These are phyloP conservation scores for Thermophis baileyi DNA, from an alignment of 2,113 vertebrate genomes.

Conservation along the genomic window DNA sequence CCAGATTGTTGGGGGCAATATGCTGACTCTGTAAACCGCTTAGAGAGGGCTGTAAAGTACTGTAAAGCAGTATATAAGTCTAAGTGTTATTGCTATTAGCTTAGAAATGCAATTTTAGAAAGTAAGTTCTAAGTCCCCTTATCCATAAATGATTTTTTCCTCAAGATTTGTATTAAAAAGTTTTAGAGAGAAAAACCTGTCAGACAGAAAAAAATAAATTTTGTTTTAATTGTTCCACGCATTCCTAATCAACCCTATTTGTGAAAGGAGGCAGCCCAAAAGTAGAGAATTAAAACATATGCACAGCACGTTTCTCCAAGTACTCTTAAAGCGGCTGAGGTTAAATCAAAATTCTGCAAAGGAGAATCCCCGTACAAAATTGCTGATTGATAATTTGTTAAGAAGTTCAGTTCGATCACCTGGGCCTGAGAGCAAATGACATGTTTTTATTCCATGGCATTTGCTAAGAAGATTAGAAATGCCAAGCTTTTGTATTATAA, in stretches of 20 bases:
- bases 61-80: too few species aligned
- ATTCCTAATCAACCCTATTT: neutral
- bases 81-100: too few species aligned
- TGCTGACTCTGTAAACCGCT: too few species aligned
- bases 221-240: neutral
- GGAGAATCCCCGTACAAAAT: neutral
- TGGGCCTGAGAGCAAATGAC: neutral
- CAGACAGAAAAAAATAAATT: neutral
- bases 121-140: neutral
- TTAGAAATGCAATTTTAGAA: neutral
- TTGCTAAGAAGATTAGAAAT: neutral
- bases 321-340: neutral
- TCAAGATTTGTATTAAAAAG: neutral
- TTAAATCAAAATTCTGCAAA: neutral
- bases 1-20: too few species aligned
- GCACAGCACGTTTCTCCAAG: neutral
- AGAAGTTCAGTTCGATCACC: neutral
- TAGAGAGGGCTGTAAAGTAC: too few species aligned
- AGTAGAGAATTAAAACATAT: neutral
- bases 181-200: neutral
- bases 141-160: neutral
- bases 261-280: neutral
- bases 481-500: neutral
- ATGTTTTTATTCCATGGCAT: neutral
- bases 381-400: neutral